Evolutionary conservation across 2,113 vertebrate species (phyloP).

Genomic region (Calonectris borealis): DNA sequence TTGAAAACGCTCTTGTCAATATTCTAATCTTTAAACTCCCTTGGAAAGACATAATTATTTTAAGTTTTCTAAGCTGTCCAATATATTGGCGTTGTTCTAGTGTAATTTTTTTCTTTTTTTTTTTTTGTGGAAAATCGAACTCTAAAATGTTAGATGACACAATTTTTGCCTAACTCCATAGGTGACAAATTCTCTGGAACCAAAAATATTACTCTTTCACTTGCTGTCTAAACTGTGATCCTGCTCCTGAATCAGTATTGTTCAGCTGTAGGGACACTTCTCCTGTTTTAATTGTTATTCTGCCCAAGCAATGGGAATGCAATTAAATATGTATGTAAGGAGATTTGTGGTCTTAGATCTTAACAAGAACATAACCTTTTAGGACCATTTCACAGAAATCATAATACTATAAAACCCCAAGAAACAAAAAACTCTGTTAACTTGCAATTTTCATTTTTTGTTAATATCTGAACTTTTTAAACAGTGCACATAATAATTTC

Average conservation of each 20-base stretch:
- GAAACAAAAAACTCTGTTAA: background rate
- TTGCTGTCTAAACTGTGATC: background rate
- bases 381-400: background rate
- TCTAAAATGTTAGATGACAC: background rate
- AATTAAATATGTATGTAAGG: accelerated
- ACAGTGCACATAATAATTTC: background rate
- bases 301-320: background rate
- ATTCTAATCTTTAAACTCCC: background rate
- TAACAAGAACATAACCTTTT: background rate
- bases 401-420: background rate
- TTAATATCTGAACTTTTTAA: background rate
- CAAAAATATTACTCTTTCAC: accelerated
- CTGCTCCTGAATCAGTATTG: background rate
- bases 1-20: accelerated
- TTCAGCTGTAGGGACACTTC: background rate
- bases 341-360: background rate
- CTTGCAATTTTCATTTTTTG: accelerated
- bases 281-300: background rate
- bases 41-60: background rate
- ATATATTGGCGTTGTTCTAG: background rate
- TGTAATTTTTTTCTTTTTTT: background rate
- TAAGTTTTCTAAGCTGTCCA: background rate
- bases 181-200: background rate
- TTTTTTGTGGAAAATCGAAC: background rate
- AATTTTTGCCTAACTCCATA: background rate